Evolutionary conservation across 1,140 invertebrate genomes (phyloP).

Genomic region (Trachymyrmex cornetzi): DNA sequence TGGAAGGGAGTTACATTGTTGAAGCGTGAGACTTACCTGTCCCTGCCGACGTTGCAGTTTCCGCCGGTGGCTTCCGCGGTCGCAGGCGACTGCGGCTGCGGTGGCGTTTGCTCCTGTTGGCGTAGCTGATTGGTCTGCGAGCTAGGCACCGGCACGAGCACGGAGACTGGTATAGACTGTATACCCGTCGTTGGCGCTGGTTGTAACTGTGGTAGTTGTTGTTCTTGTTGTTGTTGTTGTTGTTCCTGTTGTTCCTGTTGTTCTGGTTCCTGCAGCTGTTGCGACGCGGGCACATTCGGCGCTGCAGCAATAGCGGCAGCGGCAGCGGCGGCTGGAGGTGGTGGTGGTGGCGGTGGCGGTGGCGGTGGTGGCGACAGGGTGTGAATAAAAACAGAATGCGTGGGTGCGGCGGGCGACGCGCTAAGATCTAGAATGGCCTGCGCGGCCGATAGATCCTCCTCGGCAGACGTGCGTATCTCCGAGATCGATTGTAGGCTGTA

Average conservation of each 20-base stretch:
- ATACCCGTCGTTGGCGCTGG: conserved; percentile 56
- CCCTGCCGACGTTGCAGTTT: conserved; percentile 62
- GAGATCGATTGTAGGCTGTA: conserved; percentile 92
- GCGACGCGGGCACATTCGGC: conserved; percentile 5
- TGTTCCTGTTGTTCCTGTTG: background rate
- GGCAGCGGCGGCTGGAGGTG: conserved; percentile 81
- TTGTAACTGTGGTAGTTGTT: conserved; percentile 44
- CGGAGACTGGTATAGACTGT: conserved; percentile 76
- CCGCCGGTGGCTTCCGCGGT: conserved; percentile 73
- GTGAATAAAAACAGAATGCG: conserved; percentile 85
- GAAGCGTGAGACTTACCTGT: conserved; percentile 64
- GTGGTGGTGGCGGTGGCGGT: conserved; percentile 85
- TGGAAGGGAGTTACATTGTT: background rate
- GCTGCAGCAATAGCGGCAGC: conserved; percentile 50
- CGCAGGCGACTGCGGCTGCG: conserved; percentile 78
- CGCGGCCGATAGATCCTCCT: conserved; percentile 93
- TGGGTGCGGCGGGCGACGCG: conserved; percentile 91
- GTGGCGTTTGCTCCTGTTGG: conserved; percentile 73
- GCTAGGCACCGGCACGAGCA: conserved; percentile 80
- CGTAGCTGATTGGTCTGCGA: conserved; percentile 77
- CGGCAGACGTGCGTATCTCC: conserved; percentile 89
- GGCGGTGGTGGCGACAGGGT: conserved; percentile 87
- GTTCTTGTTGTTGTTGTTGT: conserved; percentile 53
- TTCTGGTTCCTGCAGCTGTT: conserved; percentile 40
- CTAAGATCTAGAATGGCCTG: conserved; percentile 95